phyloP scores from a whole-genome alignment of 2,888 invertebrate species.

The Hyppa rectilinea region DNA sequence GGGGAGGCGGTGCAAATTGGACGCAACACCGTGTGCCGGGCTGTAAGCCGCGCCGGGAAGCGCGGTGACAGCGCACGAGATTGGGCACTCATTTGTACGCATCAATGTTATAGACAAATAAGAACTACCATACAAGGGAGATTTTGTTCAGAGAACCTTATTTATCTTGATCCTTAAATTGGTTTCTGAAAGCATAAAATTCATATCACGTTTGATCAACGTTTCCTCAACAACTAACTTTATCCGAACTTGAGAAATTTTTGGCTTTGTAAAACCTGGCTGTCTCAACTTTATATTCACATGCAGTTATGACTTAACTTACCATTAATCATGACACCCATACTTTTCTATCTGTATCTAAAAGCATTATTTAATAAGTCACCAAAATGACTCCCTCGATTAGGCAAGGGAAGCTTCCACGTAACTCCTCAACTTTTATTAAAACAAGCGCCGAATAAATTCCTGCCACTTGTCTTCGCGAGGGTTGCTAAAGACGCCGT shows the following conservation, averaged over 20 bases:
- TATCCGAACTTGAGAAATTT: no score
- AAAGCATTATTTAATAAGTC: slow-evolving; percentile 36
- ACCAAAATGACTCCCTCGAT: slow-evolving; percentile 22
- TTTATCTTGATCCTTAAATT: background rate
- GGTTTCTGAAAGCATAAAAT: background rate
- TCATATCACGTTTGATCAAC: background rate
- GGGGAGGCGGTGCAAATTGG: slow-evolving; percentile 54
- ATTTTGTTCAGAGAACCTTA: background rate
- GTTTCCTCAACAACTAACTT: background rate
- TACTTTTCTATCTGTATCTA: slow-evolving; percentile 14
- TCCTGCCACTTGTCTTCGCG: slow-evolving; percentile 49
- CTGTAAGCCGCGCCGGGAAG: slow-evolving; percentile 57
- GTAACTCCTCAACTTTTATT: slow-evolving; percentile 47
- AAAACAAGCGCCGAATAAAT: slow-evolving; percentile 54
- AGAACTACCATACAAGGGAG: background rate
- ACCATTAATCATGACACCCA: slow-evolving; percentile 7
- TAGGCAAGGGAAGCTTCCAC: background rate
- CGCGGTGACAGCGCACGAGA: slow-evolving; percentile 46
- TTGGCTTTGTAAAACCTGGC: background rate
- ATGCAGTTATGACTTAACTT: background rate
- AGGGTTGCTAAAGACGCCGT: slow-evolving; percentile 58
- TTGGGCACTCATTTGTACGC: slow-evolving; percentile 24
- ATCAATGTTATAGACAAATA: slow-evolving; percentile 9
- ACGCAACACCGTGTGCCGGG: slow-evolving; percentile 55
- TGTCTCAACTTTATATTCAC: slow-evolving; percentile 1